Evolutionary conservation across 2,113 vertebrate species (phyloP).

Genomic region (Butorides virescens): DNA sequence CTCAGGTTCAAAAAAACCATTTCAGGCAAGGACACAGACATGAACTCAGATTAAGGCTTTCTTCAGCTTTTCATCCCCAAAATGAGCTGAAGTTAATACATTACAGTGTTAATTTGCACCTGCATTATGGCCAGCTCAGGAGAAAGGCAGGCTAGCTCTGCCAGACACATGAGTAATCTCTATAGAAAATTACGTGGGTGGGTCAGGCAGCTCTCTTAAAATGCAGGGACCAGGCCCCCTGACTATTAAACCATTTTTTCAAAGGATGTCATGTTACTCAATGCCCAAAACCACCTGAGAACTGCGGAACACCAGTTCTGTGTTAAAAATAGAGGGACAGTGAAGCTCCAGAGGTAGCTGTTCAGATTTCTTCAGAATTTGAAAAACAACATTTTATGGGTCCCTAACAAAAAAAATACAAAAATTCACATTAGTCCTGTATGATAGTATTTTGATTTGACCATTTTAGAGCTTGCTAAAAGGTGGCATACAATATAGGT

Average conservation of each 20-base stretch:
- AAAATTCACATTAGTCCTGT: neutral
- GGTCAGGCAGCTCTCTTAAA: neutral
- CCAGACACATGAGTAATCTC: neutral
- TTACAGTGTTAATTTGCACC: neutral
- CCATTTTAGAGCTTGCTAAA: neutral
- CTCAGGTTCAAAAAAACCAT: neutral
- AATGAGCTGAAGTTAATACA: neutral
- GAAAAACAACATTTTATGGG: neutral
- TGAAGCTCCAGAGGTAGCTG: neutral
- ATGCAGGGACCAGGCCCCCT: neutral
- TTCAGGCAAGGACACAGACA: neutral
- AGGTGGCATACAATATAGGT: neutral
- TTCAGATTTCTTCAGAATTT: neutral
- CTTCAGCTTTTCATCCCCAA: neutral
- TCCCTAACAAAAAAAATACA: neutral
- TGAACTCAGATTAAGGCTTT: neutral
- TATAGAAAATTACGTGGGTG: neutral
- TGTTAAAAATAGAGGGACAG: neutral
- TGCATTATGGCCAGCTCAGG: neutral
- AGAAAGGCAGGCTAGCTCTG: neutral
- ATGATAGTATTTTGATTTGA: neutral
- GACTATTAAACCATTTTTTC: neutral
- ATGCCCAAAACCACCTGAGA: neutral
- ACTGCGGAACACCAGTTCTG: neutral
- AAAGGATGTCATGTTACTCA: neutral